These are phyloP conservation scores for Chymomyza procnemis DNA, from an alignment of 2,888 invertebrate genomes.

Conservation along the genomic window DNA sequence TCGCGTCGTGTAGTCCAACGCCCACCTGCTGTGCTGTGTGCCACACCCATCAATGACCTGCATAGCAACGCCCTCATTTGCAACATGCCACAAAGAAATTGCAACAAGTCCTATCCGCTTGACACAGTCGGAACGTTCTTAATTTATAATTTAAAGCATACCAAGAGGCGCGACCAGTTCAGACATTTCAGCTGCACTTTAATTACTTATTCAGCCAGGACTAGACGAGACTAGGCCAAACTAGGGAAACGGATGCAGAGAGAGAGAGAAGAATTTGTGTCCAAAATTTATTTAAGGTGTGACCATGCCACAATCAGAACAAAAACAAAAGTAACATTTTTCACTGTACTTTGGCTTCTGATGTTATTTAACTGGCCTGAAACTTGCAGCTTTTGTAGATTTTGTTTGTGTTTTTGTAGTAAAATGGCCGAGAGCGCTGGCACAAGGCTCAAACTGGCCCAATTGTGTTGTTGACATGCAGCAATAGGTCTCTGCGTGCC, in stretches of 20 bases:
- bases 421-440: not conserved
- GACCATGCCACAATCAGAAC: not conserved
- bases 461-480: not conserved
- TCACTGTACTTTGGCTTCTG: not conserved
- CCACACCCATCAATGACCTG: constrained; percentile 22
- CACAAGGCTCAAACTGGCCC: not conserved
- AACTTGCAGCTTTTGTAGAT: not conserved
- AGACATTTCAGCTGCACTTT: constrained; percentile 39
- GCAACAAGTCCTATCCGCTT: constrained; percentile 21
- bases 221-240: not conserved
- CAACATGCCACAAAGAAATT: constrained; percentile 15
- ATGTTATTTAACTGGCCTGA: not conserved
- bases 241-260: not conserved
- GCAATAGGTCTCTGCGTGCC: not conserved
- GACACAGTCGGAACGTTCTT: not conserved
- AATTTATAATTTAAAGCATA: constrained; percentile 61
- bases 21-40: not conserved
- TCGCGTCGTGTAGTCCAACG: constrained; percentile 17
- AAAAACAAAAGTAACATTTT: not conserved
- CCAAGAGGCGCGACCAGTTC: constrained; percentile 36
- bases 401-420: not conserved
- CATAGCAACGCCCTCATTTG: constrained; percentile 32
- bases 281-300: not conserved
- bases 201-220: constrained; percentile 10
- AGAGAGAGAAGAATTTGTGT: not conserved